These are phyloP conservation scores for Mamestra configurata DNA, from an alignment of 1,140 invertebrate species.

Conservation along the genomic window DNA sequence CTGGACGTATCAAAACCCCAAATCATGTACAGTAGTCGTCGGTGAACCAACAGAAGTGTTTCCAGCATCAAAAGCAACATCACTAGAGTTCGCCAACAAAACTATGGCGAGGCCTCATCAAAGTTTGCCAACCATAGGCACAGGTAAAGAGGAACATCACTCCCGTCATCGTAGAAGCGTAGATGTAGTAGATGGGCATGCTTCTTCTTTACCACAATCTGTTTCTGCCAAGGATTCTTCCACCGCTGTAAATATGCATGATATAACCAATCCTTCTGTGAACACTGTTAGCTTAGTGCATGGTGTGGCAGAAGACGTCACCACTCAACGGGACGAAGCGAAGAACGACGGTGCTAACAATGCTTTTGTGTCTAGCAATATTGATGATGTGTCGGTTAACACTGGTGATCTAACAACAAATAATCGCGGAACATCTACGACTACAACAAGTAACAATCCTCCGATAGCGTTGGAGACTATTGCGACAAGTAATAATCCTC, in stretches of 20 bases:
- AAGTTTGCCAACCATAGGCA: constrained; percentile 79
- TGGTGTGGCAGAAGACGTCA: constrained; percentile 76
- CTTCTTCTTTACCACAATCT: constrained; percentile 82
- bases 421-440: background rate
- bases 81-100: constrained; percentile 89
- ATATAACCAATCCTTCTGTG: constrained; percentile 80
- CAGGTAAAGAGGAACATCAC: constrained; percentile 89
- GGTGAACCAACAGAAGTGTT: constrained; percentile 91
- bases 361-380: constrained; percentile 73
- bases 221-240: constrained; percentile 82
- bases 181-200: constrained; percentile 89
- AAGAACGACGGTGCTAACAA: constrained; percentile 63
- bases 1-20: constrained; percentile 93
- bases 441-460: background rate
- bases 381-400: constrained; percentile 64
- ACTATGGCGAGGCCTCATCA: constrained; percentile 89
- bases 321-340: constrained; percentile 62
- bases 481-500: background rate
- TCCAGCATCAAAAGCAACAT: constrained; percentile 89
- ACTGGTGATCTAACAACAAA: constrained; percentile 64
- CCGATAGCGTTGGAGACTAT: background rate
- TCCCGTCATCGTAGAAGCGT: constrained; percentile 90
- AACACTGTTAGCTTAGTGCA: constrained; percentile 85
- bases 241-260: constrained; percentile 82
- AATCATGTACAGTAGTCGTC: constrained; percentile 94